phyloP scores from a whole-genome alignment of 1,140 invertebrate genomes.

The Lordiphosa mommai region DNA sequence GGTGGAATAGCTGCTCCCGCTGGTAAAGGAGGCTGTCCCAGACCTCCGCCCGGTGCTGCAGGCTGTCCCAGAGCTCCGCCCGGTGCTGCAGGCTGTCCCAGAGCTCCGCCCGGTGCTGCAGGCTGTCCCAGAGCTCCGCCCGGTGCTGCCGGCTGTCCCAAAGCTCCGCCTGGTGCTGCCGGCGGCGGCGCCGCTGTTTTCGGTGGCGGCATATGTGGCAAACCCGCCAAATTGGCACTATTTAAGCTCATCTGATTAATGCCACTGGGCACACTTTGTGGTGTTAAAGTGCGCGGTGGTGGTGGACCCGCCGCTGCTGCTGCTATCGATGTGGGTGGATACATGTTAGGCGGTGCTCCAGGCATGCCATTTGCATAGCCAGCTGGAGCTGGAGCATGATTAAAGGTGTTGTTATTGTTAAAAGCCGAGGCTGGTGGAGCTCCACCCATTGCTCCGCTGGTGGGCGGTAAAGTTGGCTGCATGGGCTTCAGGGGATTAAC shows the following conservation, averaged over 20 bases:
- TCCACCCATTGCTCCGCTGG: slow-evolving; percentile 20
- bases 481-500: slow-evolving; percentile 60
- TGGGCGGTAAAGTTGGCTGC: slow-evolving; percentile 25
- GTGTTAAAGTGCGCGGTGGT: slow-evolving; percentile 26
- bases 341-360: slow-evolving; percentile 3
- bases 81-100: too few species aligned
- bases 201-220: slow-evolving; percentile 67
- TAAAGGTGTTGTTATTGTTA: slow-evolving; percentile 59
- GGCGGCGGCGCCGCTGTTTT: slow-evolving; percentile 42
- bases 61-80: too few species aligned
- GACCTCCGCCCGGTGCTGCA: slow-evolving; percentile 2
- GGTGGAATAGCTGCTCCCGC: slow-evolving; percentile 9
- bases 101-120: too few species aligned
- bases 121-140: too few species aligned
- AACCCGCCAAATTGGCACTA: slow-evolving; percentile 58
- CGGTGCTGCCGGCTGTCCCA: too few species aligned
- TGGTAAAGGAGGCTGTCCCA: slow-evolving; percentile 14
- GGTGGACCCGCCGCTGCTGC: neutral
- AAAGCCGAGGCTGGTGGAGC: slow-evolving; percentile 27
- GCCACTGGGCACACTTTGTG: slow-evolving; percentile 55
- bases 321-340: slow-evolving; percentile 26
- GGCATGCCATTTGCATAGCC: slow-evolving; percentile 42
- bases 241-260: slow-evolving; percentile 74
- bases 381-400: neutral
- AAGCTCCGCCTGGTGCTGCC: too few species aligned